A percentile compares a stretch with the other conserved stretches of the same genome.
Conservation (phyloP, 2,888 invertebrate genomes). For the Drosophila robusta region DNA sequence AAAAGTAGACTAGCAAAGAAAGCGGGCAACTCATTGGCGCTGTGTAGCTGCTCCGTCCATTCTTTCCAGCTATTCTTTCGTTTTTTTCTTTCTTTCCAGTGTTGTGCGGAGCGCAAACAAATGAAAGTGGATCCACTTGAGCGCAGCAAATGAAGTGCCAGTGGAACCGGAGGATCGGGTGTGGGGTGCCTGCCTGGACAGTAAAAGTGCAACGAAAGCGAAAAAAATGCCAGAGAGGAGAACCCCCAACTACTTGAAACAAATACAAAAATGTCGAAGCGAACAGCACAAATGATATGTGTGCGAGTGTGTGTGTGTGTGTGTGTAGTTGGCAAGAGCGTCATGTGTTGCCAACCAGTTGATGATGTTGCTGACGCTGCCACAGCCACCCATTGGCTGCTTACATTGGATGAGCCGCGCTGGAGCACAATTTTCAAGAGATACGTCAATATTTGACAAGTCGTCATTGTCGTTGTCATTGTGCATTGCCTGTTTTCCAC, state of each 20-base stretch:
- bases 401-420: slow-evolving; percentile 80
- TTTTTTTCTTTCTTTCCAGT: slow-evolving; percentile 23
- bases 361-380: slow-evolving; percentile 80
- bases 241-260: slow-evolving; percentile 62
- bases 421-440: slow-evolving; percentile 82
- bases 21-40: slow-evolving; percentile 63
- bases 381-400: slow-evolving; percentile 70
- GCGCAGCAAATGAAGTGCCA: slow-evolving; percentile 81
- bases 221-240: slow-evolving; percentile 48
- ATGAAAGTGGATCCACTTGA: slow-evolving; percentile 83
- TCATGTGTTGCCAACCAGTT: slow-evolving; percentile 79
- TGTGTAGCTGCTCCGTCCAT: slow-evolving; percentile 38
- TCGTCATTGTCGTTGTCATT: slow-evolving; percentile 77
- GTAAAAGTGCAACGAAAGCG: slow-evolving; percentile 82
- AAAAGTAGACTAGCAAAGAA: slow-evolving; percentile 49
- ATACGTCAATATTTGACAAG: slow-evolving; percentile 82
- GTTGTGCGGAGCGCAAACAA: slow-evolving; percentile 73
- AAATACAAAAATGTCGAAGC: slow-evolving; percentile 75
- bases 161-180: slow-evolving; percentile 51
- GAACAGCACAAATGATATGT: slow-evolving; percentile 71
- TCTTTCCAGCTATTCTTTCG: slow-evolving; percentile 27
- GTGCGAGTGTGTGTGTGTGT: slow-evolving; percentile 16
- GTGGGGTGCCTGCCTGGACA: slow-evolving; percentile 47
- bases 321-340: slow-evolving; percentile 55
- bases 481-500: slow-evolving; percentile 51